Percentiles rank a stretch among this genome's conserved stretches.
Conservation (phyloP, 2,113 vertebrate genomes). For the human (Homo sapiens) region GRCh38 chr5:8984001-8984500, state of each 20-base stretch:
- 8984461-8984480: background rate
- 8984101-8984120: background rate
- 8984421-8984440: background rate
- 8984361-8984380: background rate
- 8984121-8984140: background rate
- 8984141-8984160: background rate
- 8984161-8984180: background rate
- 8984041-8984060: background rate
- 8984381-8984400: background rate
- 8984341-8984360: background rate
- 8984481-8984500: constrained; percentile 3
- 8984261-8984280: constrained; percentile 50
- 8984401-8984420: background rate
- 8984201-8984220: background rate
- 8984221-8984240: constrained; percentile 18
- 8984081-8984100: background rate
- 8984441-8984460: background rate
- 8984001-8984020: background rate
- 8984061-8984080: background rate
- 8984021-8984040: constrained; percentile 36
- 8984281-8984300: background rate
- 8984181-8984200: background rate
- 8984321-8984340: background rate
- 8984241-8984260: background rate
- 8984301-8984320: constrained; percentile 47